phyloP scores from a whole-genome alignment of 2,797 vertebrate species.

The Corythornis leucogaster region DNA sequence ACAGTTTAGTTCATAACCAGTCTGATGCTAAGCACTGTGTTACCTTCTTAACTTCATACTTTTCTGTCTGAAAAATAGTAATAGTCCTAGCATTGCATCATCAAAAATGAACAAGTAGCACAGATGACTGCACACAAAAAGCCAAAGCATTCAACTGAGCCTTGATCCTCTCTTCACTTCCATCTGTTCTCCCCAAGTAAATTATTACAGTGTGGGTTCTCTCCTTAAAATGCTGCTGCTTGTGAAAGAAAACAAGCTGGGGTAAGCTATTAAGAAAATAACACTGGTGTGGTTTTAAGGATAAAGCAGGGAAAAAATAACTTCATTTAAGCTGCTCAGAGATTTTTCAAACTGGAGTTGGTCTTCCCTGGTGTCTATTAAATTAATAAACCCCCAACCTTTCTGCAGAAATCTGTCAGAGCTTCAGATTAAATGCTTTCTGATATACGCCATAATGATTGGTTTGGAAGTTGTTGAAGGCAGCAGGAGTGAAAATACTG shows the following conservation, averaged over 20 bases:
- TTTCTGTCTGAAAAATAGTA: conserved; percentile 4
- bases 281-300: conserved; percentile 47
- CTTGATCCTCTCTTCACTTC: conserved; percentile 26
- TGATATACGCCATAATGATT: conserved; percentile 15
- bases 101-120: conserved; percentile 3
- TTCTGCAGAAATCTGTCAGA: conserved; percentile 48
- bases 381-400: neutral
- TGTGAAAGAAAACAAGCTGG: conserved; percentile 60
- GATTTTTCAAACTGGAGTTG: conserved; percentile 29
- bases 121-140: conserved; percentile 20
- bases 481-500: neutral
- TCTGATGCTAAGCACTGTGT: conserved; percentile 15
- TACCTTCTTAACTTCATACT: conserved; percentile 40
- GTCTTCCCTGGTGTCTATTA: conserved; percentile 31
- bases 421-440: conserved; percentile 38
- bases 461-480: conserved; percentile 39
- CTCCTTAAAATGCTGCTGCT: conserved; percentile 45
- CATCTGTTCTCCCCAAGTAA: conserved; percentile 57
- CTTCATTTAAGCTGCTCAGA: conserved; percentile 30
- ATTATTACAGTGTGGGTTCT: conserved; percentile 55
- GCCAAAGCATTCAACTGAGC: neutral
- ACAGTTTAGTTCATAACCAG: neutral
- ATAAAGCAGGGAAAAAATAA: conserved; percentile 23
- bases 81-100: conserved; percentile 2
- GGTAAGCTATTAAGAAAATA: conserved; percentile 70